A percentile compares a stretch with the other conserved stretches of the same genome.
These are phyloP conservation scores for Clarias fuscus DNA, from an alignment of 2,797 vertebrate genomes.

Conservation along the genomic window DNA sequence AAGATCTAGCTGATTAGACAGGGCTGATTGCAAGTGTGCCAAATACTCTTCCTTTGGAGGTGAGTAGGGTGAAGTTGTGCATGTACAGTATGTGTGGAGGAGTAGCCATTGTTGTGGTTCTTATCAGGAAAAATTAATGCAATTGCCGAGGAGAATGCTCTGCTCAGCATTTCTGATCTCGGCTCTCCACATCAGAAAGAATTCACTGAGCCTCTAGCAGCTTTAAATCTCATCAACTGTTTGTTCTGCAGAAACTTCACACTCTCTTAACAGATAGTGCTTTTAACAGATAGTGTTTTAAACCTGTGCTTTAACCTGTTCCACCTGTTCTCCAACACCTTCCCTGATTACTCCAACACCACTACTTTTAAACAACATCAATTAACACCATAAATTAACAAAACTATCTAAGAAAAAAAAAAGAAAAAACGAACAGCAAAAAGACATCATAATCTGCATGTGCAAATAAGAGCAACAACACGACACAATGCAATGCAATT, in stretches of 20 bases:
- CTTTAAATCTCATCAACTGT: background rate
- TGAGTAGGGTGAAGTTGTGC: background rate
- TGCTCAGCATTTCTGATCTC: background rate
- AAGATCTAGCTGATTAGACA: slow-evolving; percentile 12
- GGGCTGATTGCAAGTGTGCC: slow-evolving; percentile 22
- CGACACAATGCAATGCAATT: too few species aligned
- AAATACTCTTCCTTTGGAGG: background rate
- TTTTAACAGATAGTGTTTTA: too few species aligned
- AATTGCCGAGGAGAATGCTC: background rate
- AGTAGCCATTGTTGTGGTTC: background rate
- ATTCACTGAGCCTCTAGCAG: too few species aligned
- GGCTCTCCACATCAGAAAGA: background rate
- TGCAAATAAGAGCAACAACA: too few species aligned
- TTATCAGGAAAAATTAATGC: slow-evolving; percentile 4
- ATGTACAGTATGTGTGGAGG: background rate
- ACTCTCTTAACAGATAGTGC: background rate
- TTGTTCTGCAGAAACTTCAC: background rate
- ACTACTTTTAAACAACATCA: background rate
- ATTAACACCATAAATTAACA: too few species aligned
- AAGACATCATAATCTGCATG: too few species aligned
- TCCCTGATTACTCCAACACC: background rate
- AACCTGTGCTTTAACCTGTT: background rate
- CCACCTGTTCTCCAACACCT: background rate
- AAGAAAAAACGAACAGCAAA: too few species aligned
- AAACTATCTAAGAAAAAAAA: too few species aligned